phyloP scores from a whole-genome alignment of 1,140 invertebrate genomes.

The Megathymus violae region DNA sequence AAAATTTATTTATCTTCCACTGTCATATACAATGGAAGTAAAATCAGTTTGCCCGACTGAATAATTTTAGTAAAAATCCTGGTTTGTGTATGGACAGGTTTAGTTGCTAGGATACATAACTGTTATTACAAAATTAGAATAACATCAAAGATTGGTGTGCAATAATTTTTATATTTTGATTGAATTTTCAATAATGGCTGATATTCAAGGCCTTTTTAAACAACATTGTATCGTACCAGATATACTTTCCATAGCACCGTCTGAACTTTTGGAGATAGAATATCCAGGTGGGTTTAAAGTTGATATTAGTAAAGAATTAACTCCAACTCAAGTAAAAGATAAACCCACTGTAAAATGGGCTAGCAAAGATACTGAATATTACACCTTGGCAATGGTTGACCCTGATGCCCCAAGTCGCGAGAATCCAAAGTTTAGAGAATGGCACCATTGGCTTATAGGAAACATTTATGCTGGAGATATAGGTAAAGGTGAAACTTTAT shows the following conservation, averaged over 20 bases:
- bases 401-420: conserved; percentile 95
- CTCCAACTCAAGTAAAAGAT: conserved; percentile 74
- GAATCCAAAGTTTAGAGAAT: conserved; percentile 92
- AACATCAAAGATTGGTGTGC: neutral
- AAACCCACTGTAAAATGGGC: conserved; percentile 68
- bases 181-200: conserved; percentile 42
- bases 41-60: too few relatives aligned
- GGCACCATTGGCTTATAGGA: conserved; percentile 96
- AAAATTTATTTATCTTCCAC: too few relatives aligned
- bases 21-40: too few relatives aligned
- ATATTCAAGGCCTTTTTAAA: conserved; percentile 66
- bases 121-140: neutral
- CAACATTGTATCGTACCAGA: conserved; percentile 69
- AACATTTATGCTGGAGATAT: conserved; percentile 94
- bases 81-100: conserved; percentile 7
- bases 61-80: neutral
- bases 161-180: neutral
- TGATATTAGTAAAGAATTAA: conserved; percentile 62
- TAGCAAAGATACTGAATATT: conserved; percentile 80
- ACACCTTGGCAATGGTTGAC: conserved; percentile 93
- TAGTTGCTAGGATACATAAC: conserved; percentile 34
- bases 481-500: conserved; percentile 88
- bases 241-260: conserved; percentile 62
- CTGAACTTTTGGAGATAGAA: conserved; percentile 58
- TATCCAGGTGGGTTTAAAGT: conserved; percentile 57